phyloP scores from a whole-genome alignment of 2,888 invertebrate species.

The Cylloceria caligata region DNA sequence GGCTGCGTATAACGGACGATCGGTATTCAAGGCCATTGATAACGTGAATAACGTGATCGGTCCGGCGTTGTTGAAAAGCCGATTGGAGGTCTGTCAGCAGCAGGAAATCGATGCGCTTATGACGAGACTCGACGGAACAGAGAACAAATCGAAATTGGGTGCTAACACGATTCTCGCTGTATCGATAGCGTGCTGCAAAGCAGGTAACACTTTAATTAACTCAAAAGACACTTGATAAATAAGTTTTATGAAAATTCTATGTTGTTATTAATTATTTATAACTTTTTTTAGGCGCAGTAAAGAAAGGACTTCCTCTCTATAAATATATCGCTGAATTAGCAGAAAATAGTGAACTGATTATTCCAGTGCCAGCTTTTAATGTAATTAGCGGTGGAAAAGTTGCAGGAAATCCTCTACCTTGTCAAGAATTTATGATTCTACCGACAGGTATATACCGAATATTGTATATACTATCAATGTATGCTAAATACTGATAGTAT shows the following conservation, averaged over 20 bases:
- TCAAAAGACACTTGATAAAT: neutral
- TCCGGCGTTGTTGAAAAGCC: constrained; percentile 79
- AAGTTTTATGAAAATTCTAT: neutral
- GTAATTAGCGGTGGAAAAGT: constrained; percentile 79
- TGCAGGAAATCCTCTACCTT: constrained; percentile 76
- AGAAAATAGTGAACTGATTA: constrained; percentile 72
- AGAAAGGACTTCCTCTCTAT: constrained; percentile 79
- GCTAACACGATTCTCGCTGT: constrained; percentile 79
- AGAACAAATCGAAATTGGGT: constrained; percentile 80
- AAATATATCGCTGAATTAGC: constrained; percentile 79
- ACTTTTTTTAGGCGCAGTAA: constrained; percentile 72
- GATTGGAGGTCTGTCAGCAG: constrained; percentile 79
- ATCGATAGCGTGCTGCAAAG: constrained; percentile 81
- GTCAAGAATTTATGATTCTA: constrained; percentile 79
- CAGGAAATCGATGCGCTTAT: constrained; percentile 79
- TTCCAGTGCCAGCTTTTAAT: constrained; percentile 81
- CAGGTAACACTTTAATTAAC: constrained; percentile 67
- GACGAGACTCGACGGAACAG: constrained; percentile 77
- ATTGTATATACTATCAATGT: too few relatives aligned
- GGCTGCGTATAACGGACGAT: constrained; percentile 75
- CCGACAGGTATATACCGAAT: constrained; percentile 74
- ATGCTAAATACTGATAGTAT: too few relatives aligned
- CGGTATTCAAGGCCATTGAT: constrained; percentile 79
- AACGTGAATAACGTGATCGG: constrained; percentile 80
- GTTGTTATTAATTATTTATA: neutral